These are phyloP conservation scores for Neoitamus cyanurus DNA, from an alignment of 2,888 invertebrate genomes.

Conservation along the genomic window DNA sequence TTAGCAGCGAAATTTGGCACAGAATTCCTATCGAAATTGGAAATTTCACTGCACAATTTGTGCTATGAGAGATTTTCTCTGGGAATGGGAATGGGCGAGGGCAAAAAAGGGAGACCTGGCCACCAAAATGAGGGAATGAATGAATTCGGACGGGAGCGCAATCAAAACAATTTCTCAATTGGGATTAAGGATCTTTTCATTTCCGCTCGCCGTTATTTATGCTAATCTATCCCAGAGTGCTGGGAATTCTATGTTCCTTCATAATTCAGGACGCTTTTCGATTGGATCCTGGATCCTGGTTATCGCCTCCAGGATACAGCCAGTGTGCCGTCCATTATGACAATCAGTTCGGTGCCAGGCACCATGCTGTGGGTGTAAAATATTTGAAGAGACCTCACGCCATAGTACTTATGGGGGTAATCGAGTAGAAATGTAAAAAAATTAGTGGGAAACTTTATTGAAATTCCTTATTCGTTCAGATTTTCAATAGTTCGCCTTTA, in stretches of 20 bases:
- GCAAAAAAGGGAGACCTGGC: not conserved
- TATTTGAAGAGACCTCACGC: not conserved
- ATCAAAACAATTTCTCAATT: constrained; percentile 44
- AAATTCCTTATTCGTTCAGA: not conserved
- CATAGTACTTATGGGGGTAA: not conserved
- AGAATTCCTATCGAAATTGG: constrained; percentile 27
- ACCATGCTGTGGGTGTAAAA: not conserved
- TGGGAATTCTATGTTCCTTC: not conserved
- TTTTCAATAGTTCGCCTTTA: not conserved
- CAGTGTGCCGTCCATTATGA: not conserved
- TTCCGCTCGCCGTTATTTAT: constrained; percentile 26
- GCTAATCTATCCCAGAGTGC: constrained; percentile 9
- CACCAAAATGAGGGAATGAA: constrained; percentile 23
- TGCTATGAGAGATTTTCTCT: not conserved
- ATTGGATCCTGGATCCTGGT: not conserved
- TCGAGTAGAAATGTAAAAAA: not conserved
- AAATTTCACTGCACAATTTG: constrained; percentile 24
- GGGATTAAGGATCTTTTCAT: constrained; percentile 31
- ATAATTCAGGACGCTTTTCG: not conserved
- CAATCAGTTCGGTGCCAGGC: not conserved
- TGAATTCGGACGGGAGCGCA: not conserved
- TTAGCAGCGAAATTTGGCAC: constrained; percentile 34
- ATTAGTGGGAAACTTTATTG: not conserved
- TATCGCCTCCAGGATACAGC: not conserved
- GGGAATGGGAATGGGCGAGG: not conserved